Conservation (phyloP, 2,888 invertebrate genomes). For the Aphidius colemani region DNA sequence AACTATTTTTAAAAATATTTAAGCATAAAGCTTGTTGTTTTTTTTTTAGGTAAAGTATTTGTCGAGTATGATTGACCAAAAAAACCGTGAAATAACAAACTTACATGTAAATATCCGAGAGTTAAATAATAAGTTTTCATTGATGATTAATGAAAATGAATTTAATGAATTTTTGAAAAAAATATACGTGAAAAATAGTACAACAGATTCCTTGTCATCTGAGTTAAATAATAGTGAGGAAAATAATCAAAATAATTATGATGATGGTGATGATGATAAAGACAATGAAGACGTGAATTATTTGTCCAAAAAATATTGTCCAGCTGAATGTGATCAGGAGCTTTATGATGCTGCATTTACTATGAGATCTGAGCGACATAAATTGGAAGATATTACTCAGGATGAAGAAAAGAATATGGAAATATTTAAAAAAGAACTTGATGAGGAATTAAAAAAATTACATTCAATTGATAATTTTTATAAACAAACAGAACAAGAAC, state of each 20-base stretch:
- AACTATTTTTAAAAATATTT: no score
- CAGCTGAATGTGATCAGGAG: conserved; percentile 71
- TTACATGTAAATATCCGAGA: conserved; percentile 61
- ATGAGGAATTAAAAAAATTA: conserved; percentile 65
- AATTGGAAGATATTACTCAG: conserved; percentile 65
- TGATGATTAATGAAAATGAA: conserved; percentile 71
- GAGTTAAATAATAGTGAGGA: conserved; percentile 1
- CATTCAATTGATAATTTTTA: conserved; percentile 64
- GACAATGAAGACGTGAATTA: conserved; percentile 67
- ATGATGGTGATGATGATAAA: conserved; percentile 7
- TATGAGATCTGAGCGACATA: conserved; percentile 66
- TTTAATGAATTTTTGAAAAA: conserved; percentile 78
- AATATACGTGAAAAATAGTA: conserved; percentile 84
- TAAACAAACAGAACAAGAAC: conserved; percentile 64
- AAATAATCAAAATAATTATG: conserved; percentile 49
- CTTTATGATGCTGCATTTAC: conserved; percentile 72
- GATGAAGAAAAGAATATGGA: conserved; percentile 67
- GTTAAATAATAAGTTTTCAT: conserved; percentile 65
- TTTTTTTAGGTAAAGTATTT: conserved; percentile 38
- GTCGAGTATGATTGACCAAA: conserved; percentile 60
- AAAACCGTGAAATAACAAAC: conserved; percentile 59
- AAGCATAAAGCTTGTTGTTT: no score
- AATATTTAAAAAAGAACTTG: conserved; percentile 66
- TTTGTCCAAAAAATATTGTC: conserved; percentile 74
- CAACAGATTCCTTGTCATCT: conserved; percentile 56